phyloP scores from a whole-genome alignment of 2,888 invertebrate genomes.

The Flexamia atlantica region DNA sequence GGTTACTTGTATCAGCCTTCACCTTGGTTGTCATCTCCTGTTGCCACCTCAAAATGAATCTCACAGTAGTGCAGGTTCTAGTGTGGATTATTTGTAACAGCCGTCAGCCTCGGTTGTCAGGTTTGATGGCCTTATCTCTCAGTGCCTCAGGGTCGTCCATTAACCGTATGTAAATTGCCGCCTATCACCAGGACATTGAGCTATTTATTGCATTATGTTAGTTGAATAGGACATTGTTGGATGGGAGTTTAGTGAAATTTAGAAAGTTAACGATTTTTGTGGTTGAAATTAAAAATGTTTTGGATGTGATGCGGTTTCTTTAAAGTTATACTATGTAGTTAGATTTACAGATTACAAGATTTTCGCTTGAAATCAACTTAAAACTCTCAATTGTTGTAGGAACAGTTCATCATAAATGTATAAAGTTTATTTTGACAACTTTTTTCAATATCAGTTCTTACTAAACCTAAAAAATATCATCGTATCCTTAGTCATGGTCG shows the following conservation, averaged over 20 bases:
- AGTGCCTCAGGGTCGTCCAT: constrained; percentile 16
- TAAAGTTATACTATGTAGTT: too few species aligned
- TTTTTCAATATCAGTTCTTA: too few species aligned
- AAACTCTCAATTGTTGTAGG: too few species aligned
- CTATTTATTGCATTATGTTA: constrained; percentile 18
- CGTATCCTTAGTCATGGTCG: too few species aligned
- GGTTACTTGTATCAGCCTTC: background rate
- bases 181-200: background rate
- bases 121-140: background rate
- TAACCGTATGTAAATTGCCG: constrained; percentile 6
- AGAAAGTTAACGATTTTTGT: background rate
- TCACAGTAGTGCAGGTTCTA: background rate
- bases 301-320: too few species aligned
- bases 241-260: background rate
- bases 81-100: constrained; percentile 36
- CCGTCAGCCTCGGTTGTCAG: constrained; percentile 15
- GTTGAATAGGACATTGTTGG: background rate
- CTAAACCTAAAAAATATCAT: too few species aligned
- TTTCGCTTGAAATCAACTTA: too few species aligned
- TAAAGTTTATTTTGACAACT: too few species aligned
- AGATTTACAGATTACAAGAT: too few species aligned
- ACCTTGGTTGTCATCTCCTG: background rate
- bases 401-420: too few species aligned
- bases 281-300: too few species aligned
- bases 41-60: background rate